Evolutionary conservation across 2,888 invertebrate genomes (phyloP).

Genomic region (Dryococelus australis): DNA sequence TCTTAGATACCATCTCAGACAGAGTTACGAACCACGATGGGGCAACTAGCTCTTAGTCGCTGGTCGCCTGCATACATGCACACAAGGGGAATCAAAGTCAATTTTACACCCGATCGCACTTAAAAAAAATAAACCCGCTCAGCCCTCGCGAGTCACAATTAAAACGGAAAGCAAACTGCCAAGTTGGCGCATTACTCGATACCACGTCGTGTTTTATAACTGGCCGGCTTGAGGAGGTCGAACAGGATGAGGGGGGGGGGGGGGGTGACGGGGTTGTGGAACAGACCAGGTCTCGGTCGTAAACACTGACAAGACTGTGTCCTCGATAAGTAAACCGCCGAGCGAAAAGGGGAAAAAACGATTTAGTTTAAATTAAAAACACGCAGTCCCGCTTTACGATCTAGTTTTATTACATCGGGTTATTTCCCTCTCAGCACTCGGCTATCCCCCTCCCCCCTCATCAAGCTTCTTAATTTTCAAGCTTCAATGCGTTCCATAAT

Average conservation of each 20-base stretch:
- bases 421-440: not conserved
- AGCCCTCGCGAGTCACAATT: too few relatives aligned
- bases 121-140: too few relatives aligned
- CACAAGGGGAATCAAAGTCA: too few relatives aligned
- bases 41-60: too few relatives aligned
- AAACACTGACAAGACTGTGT: not conserved
- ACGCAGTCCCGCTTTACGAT: not conserved
- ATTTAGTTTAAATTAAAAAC: conserved; percentile 16
- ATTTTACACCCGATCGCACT: too few relatives aligned
- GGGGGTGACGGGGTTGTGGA: not conserved
- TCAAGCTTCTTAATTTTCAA: conserved; percentile 27
- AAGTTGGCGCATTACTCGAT: too few relatives aligned
- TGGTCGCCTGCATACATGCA: too few relatives aligned
- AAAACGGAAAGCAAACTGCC: too few relatives aligned
- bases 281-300: not conserved
- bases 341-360: not conserved
- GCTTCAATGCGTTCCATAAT: conserved; percentile 22
- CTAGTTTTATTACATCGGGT: conserved; percentile 4
- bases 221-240: not conserved
- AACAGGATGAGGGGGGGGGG: too few relatives aligned
- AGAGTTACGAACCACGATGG: too few relatives aligned
- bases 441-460: not conserved
- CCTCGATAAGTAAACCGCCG: not conserved
- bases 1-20: too few relatives aligned
- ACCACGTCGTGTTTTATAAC: too few relatives aligned